Conservation (phyloP, 1,140 invertebrate species). For the Neodiprion fabricii region DNA sequence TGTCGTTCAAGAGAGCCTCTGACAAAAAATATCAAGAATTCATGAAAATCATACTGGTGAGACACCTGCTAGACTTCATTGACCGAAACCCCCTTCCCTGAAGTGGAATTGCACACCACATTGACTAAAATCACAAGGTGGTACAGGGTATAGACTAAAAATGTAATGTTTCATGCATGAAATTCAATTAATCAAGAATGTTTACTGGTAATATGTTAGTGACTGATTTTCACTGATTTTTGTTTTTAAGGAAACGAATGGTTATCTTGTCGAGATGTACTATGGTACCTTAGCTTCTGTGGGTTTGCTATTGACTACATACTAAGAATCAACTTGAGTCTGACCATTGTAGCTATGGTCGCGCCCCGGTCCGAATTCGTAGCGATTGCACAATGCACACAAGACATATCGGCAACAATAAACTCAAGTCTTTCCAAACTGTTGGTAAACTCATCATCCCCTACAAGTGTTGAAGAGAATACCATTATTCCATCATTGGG, state of each 20-base stretch:
- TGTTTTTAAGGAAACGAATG: constrained; percentile 36
- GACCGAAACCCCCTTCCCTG: no score
- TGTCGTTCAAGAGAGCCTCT: no score
- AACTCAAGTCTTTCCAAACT: not conserved
- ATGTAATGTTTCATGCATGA: no score
- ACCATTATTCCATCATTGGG: no score
- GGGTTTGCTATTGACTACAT: constrained; percentile 83
- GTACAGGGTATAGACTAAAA: no score
- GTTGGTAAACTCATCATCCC: not conserved
- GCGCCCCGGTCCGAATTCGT: constrained; percentile 42
- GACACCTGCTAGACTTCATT: no score
- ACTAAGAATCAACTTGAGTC: constrained; percentile 81
- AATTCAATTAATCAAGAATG: no score
- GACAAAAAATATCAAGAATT: no score
- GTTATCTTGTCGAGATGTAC: constrained; percentile 58
- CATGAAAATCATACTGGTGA: no score
- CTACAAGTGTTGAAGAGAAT: not conserved
- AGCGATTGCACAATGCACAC: constrained; percentile 40
- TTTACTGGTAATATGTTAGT: no score
- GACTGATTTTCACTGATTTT: not conserved
- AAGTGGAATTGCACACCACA: no score
- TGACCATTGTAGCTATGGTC: constrained; percentile 89
- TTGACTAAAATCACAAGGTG: no score
- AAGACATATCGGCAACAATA: not conserved
- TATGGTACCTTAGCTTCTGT: constrained; percentile 73